These are phyloP conservation scores for Callaeas wilsoni DNA, from an alignment of 2,113 vertebrate genomes.

Conservation along the genomic window DNA sequence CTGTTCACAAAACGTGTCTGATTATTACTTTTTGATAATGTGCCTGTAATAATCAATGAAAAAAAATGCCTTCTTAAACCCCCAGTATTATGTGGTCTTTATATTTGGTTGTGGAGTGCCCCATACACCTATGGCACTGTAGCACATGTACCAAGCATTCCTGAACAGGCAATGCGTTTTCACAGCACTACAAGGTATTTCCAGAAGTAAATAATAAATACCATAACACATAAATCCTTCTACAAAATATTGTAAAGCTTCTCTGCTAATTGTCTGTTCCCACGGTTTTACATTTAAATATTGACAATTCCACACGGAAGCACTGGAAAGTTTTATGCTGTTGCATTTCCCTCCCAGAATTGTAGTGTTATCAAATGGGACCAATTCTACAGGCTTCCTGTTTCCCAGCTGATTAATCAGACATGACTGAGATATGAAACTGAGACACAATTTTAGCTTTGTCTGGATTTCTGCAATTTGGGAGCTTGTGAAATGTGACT, in stretches of 20 bases:
- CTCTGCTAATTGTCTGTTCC: background rate
- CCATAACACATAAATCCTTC: background rate
- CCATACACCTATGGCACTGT: background rate
- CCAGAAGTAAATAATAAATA: background rate
- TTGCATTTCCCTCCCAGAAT: background rate
- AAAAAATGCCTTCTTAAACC: background rate
- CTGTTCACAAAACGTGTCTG: background rate
- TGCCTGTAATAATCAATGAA: background rate
- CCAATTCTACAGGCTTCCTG: background rate
- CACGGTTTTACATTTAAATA: background rate
- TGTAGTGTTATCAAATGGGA: background rate
- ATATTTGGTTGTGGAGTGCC: background rate
- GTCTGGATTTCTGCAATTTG: background rate
- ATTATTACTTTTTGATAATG: background rate
- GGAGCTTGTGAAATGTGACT: background rate
- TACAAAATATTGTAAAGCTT: background rate
- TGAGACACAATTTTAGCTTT: background rate
- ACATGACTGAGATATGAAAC: background rate
- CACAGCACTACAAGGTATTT: background rate
- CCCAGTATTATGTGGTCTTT: background rate
- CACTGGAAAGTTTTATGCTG: background rate
- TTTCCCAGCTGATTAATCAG: background rate
- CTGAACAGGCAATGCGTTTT: accelerated
- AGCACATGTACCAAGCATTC: background rate
- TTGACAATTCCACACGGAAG: background rate